These are phyloP conservation scores for Esox lucius DNA, from an alignment of 2,797 vertebrate genomes.

Conservation along the genomic window DNA sequence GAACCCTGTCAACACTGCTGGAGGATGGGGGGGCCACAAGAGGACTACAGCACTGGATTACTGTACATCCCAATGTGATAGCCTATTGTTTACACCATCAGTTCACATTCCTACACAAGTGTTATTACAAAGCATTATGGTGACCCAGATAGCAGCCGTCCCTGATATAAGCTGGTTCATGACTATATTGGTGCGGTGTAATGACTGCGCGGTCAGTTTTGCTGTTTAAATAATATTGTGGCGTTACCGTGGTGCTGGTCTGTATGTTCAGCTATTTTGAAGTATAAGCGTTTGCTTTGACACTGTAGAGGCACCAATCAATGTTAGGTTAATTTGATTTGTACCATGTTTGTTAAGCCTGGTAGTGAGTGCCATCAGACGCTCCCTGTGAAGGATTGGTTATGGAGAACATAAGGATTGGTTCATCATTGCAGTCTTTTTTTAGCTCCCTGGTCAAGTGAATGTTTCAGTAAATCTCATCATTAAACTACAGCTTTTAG, in stretches of 20 bases:
- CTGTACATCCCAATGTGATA: not conserved
- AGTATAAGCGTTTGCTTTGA: not conserved
- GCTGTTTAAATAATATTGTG: not conserved
- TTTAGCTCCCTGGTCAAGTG: conserved; percentile 21
- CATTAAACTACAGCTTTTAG: not conserved
- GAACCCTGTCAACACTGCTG: not conserved
- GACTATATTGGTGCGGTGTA: conserved; percentile 10
- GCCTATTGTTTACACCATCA: not conserved
- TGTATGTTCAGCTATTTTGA: not conserved
- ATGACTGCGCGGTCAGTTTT: not conserved
- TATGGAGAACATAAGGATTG: conserved; percentile 41
- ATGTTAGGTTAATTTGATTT: not conserved
- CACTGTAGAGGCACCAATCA: not conserved
- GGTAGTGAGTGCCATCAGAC: conserved; percentile 26
- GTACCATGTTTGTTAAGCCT: not conserved
- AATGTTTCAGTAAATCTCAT: not conserved
- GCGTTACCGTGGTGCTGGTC: conserved; percentile 1
- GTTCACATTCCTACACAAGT: not conserved
- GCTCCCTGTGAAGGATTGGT: conserved; percentile 34
- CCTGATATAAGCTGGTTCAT: not conserved
- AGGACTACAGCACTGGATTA: not conserved
- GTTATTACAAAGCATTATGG: conserved; percentile 2
- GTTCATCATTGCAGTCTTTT: conserved; percentile 34
- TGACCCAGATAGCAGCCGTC: not conserved
- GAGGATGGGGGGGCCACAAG: not conserved